These are phyloP conservation scores for Atopsyche davidsoni DNA, from an alignment of 1,140 invertebrate species.

Conservation along the genomic window DNA sequence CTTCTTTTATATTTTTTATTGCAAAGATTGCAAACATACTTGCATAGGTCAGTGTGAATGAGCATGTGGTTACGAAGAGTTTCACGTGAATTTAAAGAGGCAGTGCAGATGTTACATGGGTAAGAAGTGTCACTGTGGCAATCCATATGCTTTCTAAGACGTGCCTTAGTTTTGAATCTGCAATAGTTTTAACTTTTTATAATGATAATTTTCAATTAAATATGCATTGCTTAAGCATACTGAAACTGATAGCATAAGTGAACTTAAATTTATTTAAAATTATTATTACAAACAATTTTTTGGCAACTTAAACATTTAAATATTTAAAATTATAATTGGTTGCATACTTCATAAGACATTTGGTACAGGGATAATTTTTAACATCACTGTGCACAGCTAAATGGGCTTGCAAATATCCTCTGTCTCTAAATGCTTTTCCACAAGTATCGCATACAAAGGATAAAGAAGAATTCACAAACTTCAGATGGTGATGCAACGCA, in stretches of 20 bases:
- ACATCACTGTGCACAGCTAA: constrained; percentile 10
- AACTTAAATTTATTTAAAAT: no score
- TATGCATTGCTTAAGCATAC: no score
- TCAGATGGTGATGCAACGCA: constrained; percentile 15
- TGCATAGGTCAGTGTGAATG: constrained; percentile 18
- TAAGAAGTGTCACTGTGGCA: constrained; percentile 19
- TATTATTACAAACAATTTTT: no score
- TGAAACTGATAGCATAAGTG: no score
- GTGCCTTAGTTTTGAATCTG: constrained; percentile 26
- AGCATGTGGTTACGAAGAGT: constrained; percentile 21
- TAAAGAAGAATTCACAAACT: constrained; percentile 16
- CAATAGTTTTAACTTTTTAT: no score
- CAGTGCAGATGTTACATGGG: constrained; percentile 24
- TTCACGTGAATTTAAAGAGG: constrained; percentile 18
- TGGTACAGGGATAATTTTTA: constrained; percentile 11
- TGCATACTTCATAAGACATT: constrained; percentile 20
- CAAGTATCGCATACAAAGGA: constrained; percentile 22
- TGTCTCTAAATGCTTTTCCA: constrained; percentile 16
- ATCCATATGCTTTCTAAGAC: constrained; percentile 16
- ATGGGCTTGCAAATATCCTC: constrained; percentile 15
- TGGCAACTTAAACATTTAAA: no score
- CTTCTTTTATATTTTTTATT: constrained; percentile 28
- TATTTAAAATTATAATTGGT: no score
- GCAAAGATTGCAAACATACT: constrained; percentile 24
- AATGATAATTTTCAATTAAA: no score